These are phyloP conservation scores for Heliconius melpomene DNA, from an alignment of 1,140 invertebrate species.

Conservation along the genomic window DNA sequence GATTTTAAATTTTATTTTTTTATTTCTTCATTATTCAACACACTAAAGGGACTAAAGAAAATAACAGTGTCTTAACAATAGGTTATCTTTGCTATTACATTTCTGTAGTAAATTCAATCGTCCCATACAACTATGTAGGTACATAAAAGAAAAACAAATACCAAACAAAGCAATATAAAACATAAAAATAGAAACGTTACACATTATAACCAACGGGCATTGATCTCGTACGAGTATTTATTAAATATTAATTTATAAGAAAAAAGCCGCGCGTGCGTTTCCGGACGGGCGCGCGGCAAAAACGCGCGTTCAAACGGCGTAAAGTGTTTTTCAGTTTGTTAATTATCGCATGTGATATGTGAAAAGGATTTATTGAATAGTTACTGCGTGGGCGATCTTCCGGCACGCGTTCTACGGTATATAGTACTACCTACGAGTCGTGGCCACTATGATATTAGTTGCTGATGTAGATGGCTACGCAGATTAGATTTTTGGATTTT, in stretches of 20 bases:
- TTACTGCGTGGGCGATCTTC: constrained; percentile 36
- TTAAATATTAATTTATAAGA: constrained; percentile 60
- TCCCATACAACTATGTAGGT: too few relatives aligned
- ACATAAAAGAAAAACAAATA: too few relatives aligned
- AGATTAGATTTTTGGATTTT: too few relatives aligned
- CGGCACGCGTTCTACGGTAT: constrained; percentile 21
- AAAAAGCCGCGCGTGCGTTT: constrained; percentile 62
- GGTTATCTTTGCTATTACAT: too few relatives aligned
- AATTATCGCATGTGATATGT: constrained; percentile 47
- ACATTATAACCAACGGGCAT: constrained; percentile 44
- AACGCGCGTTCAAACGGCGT: constrained; percentile 58
- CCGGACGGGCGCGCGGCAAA: constrained; percentile 54
- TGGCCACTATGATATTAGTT: too few relatives aligned
- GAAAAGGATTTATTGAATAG: constrained; percentile 48
- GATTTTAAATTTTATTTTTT: too few relatives aligned
- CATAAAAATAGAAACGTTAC: constrained; percentile 20
- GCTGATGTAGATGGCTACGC: too few relatives aligned
- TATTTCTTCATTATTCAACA: too few relatives aligned
- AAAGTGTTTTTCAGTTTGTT: constrained; percentile 67
- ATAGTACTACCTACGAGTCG: too few relatives aligned
- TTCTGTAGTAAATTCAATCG: too few relatives aligned
- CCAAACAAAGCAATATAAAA: neutral
- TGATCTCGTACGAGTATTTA: constrained; percentile 54
- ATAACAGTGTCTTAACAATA: too few relatives aligned
- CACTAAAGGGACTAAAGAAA: too few relatives aligned